Evolutionary conservation across 1,140 invertebrate species (phyloP).

Genomic region (Cotesia chilonis): DNA sequence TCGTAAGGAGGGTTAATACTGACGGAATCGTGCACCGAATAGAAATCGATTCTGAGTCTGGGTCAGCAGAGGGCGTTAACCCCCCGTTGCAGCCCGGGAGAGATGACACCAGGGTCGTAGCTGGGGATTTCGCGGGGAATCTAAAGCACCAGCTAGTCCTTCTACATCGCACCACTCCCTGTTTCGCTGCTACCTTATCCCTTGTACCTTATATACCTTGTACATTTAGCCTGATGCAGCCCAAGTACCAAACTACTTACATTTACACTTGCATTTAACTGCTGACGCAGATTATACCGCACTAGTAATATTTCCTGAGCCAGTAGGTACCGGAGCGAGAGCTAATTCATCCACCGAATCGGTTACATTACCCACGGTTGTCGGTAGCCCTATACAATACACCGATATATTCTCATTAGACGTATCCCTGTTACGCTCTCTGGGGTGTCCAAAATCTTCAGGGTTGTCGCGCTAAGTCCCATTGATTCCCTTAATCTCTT

Average conservation of each 20-base stretch:
- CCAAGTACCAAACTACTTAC: background rate
- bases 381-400: background rate
- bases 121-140: slow-evolving; percentile 49
- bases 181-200: too few relatives aligned
- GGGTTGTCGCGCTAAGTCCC: slow-evolving; percentile 13
- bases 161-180: slow-evolving; percentile 5
- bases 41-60: slow-evolving; percentile 65
- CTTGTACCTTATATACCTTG: too few relatives aligned
- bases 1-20: slow-evolving; percentile 30
- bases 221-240: background rate
- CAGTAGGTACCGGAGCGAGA: too few relatives aligned
- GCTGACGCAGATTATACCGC: too few relatives aligned
- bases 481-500: slow-evolving; percentile 16
- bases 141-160: slow-evolving; percentile 30
- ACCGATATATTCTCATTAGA: slow-evolving; percentile 9
- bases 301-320: too few relatives aligned
- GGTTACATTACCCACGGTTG: background rate
- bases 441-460: slow-evolving; percentile 15
- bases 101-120: slow-evolving; percentile 57
- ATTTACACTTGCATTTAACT: too few relatives aligned
- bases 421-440: background rate
- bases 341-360: too few relatives aligned
- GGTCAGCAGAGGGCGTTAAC: slow-evolving; percentile 63
- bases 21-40: slow-evolving; percentile 59
- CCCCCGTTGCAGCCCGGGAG: slow-evolving; percentile 63